A percentile compares a stretch with the other conserved stretches of the same genome.
Conservation (phyloP, 1,140 invertebrate genomes). For the Procambarus virginalis region DNA sequence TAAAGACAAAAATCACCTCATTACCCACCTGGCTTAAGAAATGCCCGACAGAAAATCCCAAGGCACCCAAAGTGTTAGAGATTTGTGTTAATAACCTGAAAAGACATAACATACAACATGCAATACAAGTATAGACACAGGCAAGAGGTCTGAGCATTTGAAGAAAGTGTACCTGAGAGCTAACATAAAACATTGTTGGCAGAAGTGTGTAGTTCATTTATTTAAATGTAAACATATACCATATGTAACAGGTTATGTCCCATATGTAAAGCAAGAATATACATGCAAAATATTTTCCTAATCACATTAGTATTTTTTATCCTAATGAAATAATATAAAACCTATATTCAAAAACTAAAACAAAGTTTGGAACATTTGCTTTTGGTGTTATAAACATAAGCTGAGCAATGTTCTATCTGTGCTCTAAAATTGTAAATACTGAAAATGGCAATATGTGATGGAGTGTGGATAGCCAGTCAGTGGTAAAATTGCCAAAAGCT, state of each 20-base stretch:
- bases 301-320: too few relatives aligned
- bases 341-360: too few relatives aligned
- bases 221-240: not conserved
- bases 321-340: too few relatives aligned
- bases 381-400: too few relatives aligned
- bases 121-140: constrained; percentile 30
- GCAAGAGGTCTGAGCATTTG: not conserved
- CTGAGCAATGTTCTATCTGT: too few relatives aligned
- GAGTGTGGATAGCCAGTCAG: too few relatives aligned
- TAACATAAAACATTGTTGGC: not conserved
- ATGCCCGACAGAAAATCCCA: constrained; percentile 34
- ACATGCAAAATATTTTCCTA: not conserved
- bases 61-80: constrained; percentile 40
- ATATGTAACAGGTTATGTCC: not conserved
- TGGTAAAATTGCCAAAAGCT: not conserved
- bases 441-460: too few relatives aligned
- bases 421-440: too few relatives aligned
- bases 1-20: not conserved
- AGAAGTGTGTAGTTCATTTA: not conserved
- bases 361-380: too few relatives aligned
- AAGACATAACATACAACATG: constrained; percentile 58
- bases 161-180: not conserved
- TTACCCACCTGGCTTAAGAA: constrained; percentile 22
- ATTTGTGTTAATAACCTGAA: constrained; percentile 58
- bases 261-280: not conserved